These are phyloP conservation scores for Adoxophyes honmai DNA, from an alignment of 1,140 invertebrate species.

Conservation along the genomic window DNA sequence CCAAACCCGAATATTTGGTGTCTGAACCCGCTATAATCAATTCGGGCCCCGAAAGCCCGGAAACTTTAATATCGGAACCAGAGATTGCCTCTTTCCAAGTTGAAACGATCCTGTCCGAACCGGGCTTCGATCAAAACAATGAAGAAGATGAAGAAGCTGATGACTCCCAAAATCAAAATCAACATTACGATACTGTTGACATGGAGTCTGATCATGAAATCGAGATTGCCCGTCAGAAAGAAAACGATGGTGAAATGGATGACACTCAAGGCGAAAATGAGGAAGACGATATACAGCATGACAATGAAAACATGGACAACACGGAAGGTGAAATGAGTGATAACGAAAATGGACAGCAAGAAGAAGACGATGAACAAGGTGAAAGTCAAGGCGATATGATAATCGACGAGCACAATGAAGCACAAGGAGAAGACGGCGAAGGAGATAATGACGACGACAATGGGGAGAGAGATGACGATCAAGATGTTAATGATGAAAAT, in stretches of 20 bases:
- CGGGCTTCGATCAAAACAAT: slow-evolving; percentile 44
- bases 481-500: slow-evolving; percentile 21
- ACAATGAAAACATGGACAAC: slow-evolving; percentile 25
- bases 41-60: slow-evolving; percentile 70
- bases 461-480: slow-evolving; percentile 37
- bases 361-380: slow-evolving; percentile 28
- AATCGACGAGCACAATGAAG: slow-evolving; percentile 19
- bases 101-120: slow-evolving; percentile 69
- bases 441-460: slow-evolving; percentile 38
- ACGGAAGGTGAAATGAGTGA: slow-evolving; percentile 18
- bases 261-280: slow-evolving; percentile 20
- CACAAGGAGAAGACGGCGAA: slow-evolving; percentile 43
- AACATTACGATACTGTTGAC: slow-evolving; percentile 65
- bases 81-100: slow-evolving; percentile 73
- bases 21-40: slow-evolving; percentile 71
- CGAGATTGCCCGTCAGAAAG: slow-evolving; percentile 60
- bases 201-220: slow-evolving; percentile 71
- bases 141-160: slow-evolving; percentile 49
- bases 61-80: slow-evolving; percentile 72
- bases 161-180: slow-evolving; percentile 46
- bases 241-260: slow-evolving; percentile 23
- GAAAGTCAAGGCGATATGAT: slow-evolving; percentile 25
- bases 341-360: slow-evolving; percentile 21
- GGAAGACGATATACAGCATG: slow-evolving; percentile 30
- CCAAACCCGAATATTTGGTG: slow-evolving; percentile 63